Base-by-base conservation (phyloP, 2,797 vertebrate genomes). In the Neostethus bicornis region DNA sequence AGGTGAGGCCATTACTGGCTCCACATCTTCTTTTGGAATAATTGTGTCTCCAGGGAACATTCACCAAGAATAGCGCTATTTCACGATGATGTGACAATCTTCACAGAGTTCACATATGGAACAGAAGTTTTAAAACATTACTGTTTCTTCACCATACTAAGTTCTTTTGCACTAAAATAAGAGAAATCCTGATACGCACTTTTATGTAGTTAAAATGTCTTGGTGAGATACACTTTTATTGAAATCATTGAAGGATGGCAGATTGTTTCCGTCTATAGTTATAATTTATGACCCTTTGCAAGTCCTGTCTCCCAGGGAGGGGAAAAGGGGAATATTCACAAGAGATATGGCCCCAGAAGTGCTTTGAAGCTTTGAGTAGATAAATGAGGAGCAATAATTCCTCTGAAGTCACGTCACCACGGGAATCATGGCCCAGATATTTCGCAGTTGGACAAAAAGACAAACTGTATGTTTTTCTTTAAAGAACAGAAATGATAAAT, bases 361-460 rank as follows among this genome's bases (percentile, higher is more conserved):
- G 28, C 50, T 61, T 38, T 52, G 50, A 73, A 62, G 53, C 24
- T 38, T 52, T 41, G 34, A 66, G 54, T 54, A 29, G 20, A 67
- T 74, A 48, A 72, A 69, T 14, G 25, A 75, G 28, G 41, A 64
- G 46, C 55, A 11, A 46, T 23, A 7, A 31, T 49, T 64, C 17
- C 26, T 50, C 51, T 45, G 7, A 54, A 66, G 61, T 61, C 17
- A 21, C 51, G 75, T 71, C 41, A 46, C 44, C 14, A 47, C 49
- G 50, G 66, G 57, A 67, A 73, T 57, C 17, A 17, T 69, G 56
- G 29, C 51, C 72, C 59, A 73, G 65, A 81, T 80, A 77, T 60
- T 63, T 82, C 41, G 57, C 11, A 46, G 41, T 45, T 46, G 43
- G n/a, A 61, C 10, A 4, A 61, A 49, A 45, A 58, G 24, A 49